A percentile compares a stretch with the other conserved stretches of the same genome.
Evolutionary conservation across 2,797 vertebrate species (phyloP).

Genomic region (Cyclopterus lumpus): DNA sequence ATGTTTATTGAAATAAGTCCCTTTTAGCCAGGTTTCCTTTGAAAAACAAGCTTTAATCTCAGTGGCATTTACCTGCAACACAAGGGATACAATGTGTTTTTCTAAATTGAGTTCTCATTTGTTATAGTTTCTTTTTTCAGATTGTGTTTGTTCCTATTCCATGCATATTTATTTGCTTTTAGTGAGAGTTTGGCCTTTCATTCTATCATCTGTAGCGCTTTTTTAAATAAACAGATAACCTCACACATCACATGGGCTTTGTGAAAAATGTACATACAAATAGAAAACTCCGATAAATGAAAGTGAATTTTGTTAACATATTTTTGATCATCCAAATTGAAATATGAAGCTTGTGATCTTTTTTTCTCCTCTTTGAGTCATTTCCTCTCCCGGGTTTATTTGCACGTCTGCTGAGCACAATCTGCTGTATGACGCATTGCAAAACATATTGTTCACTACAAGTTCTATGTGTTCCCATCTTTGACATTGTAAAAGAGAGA

Average conservation of each 20-base stretch:
- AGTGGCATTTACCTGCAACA: not conserved
- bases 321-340: conserved; percentile 34
- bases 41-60: not conserved
- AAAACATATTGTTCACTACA: conserved; percentile 16
- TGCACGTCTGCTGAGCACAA: not conserved
- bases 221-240: conserved; percentile 36
- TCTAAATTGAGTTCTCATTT: conserved; percentile 26
- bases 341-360: conserved; percentile 38
- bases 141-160: conserved; percentile 9
- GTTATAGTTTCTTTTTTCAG: conserved; percentile 26
- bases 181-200: not conserved
- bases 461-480: conserved; percentile 28
- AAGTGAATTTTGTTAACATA: not conserved
- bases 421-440: not conserved
- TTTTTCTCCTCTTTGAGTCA: not conserved
- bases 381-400: conserved; percentile 15
- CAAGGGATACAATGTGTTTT: not conserved
- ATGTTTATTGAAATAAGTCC: not conserved
- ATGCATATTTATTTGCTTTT: not conserved
- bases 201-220: not conserved
- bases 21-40: not conserved
- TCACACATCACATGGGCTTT: conserved; percentile 43
- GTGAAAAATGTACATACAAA: conserved; percentile 58
- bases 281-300: conserved; percentile 53
- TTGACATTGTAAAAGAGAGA: conserved; percentile 12